Percentiles rank a stretch among this genome's conserved stretches.
phyloP scores from a whole-genome alignment of 2,888 invertebrate genomes.

The Sarcophaga subvicina region DNA sequence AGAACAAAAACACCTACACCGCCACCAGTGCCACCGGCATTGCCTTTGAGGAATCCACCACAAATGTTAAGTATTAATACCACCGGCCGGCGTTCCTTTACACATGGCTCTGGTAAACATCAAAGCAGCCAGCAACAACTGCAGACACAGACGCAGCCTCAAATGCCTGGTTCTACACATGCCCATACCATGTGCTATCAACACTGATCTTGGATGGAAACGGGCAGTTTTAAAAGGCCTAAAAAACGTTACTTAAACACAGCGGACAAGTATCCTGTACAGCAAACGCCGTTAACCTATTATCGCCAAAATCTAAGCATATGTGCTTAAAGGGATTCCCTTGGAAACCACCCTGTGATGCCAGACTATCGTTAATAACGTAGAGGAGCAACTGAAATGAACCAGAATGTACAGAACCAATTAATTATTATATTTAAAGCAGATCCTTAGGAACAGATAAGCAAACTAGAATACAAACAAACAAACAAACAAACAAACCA shows the following conservation, averaged over 20 bases:
- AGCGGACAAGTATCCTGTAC: constrained; percentile 53
- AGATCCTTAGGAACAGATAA: neutral
- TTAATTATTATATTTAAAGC: constrained; percentile 21
- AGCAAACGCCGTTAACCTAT: constrained; percentile 58
- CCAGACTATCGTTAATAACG: constrained; percentile 69
- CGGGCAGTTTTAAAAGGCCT: constrained; percentile 64
- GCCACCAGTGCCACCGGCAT: constrained; percentile 80
- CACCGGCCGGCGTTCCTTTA: constrained; percentile 70
- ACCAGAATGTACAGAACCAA: constrained; percentile 60
- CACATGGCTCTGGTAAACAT: constrained; percentile 57
- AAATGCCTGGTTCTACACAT: neutral
- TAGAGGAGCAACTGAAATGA: neutral
- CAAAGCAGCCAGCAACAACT: neutral
- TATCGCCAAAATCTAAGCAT: constrained; percentile 77
- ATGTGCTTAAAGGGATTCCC: constrained; percentile 73
- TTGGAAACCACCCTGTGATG: constrained; percentile 76
- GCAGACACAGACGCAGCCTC: neutral
- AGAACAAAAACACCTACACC: constrained; percentile 79
- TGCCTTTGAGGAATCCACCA: constrained; percentile 80
- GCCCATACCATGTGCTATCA: constrained; percentile 78
- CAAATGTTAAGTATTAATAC: constrained; percentile 70
- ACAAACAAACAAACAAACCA: constrained; percentile 55
- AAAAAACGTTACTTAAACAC: constrained; percentile 55
- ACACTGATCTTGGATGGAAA: constrained; percentile 77
- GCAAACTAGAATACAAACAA: neutral